Base-by-base conservation (phyloP, 2,113 vertebrate genomes). In the Charadrius vociferus region DNA sequence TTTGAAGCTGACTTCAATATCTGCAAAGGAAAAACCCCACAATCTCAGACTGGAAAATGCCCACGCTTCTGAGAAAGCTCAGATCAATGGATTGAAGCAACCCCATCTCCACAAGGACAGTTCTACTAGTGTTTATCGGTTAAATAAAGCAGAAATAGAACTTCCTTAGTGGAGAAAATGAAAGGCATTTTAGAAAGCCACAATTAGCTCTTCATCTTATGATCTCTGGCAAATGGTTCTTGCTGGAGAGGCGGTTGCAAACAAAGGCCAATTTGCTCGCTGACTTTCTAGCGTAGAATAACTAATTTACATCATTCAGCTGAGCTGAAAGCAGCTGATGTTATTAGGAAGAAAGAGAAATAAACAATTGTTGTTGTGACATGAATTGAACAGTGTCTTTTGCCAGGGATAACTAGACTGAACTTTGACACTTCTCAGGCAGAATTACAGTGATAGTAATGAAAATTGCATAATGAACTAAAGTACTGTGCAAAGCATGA, bases 281-380 rank as follows among this genome's bases (percentile, higher is more conserved):
- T 97, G 78, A 70, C 92, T 95, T 95, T 90, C 91, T 80, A 72
- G 78, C 37, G 29, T 19, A 68, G 78, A 95, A 73, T 88, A 93
- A 83, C 88, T 86, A 66, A 95, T 94, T 95, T 93, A 66, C 56
- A 84, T 96, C 93, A 41, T 77, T 93, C 71, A 90, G 37, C 74
- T 72, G 91, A 91, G 63, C 50, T 86, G 87, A 87, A 86, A 81
- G 78, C 78, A 90, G 85, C 74, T 66, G 80, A 80, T 90, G 39
- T 49, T 94, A 63, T 84, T 83, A 82, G 53, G 89, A 81, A 88
- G 63, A 91, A 89, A 36, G 39, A 86, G 67, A 91, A 95, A 79
- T 81, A 95, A 97, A 92, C 63, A 93, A 72, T 78, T 86, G 63
- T 75, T 85, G 11, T 59, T 82, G 61, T 66, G 81, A 90, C 90